Percentiles rank a stretch among this genome's conserved stretches.
Evolutionary conservation across 2,888 invertebrate genomes (phyloP).

Genomic region (Erebia palarica): DNA sequence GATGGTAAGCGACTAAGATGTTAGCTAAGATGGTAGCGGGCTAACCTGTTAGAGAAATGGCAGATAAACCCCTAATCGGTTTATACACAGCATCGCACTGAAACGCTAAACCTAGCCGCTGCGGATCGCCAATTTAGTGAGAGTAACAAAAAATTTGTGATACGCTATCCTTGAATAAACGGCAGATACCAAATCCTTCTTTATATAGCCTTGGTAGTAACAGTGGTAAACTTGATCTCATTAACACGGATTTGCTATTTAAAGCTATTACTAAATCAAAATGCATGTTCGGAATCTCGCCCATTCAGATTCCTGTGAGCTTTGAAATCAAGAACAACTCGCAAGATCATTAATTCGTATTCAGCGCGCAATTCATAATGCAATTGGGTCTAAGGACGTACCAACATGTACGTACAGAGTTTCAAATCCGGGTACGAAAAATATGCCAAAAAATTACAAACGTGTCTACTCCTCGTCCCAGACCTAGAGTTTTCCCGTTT

Average conservation of each 20-base stretch:
- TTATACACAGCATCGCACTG: too few species aligned
- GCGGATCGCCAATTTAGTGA: too few species aligned
- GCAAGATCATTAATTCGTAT: conserved; percentile 14
- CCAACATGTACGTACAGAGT: not conserved
- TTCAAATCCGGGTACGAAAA: not conserved
- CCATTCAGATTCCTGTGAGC: conserved; percentile 14
- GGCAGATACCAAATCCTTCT: too few species aligned
- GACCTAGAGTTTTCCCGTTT: too few species aligned
- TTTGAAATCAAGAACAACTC: conserved; percentile 16
- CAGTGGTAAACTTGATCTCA: not conserved
- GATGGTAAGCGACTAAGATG: not conserved
- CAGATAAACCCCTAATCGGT: too few species aligned
- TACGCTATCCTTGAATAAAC: too few species aligned
- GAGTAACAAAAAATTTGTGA: too few species aligned
- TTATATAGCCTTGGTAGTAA: not conserved
- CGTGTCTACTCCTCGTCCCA: too few species aligned
- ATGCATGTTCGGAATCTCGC: conserved; percentile 15
- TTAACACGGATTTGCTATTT: conserved; percentile 9
- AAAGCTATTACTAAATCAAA: conserved; percentile 10
- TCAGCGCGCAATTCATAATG: not conserved
- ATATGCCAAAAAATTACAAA: too few species aligned
- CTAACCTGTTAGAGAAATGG: not conserved
- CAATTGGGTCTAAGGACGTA: not conserved
- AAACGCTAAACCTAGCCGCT: too few species aligned
- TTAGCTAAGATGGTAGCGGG: not conserved